phyloP scores from a whole-genome alignment of 2,888 invertebrate species.

The Drosophila testacea region DNA sequence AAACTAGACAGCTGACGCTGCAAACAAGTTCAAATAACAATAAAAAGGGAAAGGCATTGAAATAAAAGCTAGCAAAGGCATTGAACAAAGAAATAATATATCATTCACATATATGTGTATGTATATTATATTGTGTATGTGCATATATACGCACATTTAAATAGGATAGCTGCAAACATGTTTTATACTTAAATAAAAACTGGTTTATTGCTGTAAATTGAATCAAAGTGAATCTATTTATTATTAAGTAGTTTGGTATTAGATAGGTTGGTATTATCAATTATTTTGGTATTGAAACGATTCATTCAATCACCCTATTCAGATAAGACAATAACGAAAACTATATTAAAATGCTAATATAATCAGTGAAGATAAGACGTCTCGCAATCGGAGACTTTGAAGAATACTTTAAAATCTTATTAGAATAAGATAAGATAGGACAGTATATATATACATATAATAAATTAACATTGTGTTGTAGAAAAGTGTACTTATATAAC shows the following conservation, averaged over 20 bases:
- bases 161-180: neutral
- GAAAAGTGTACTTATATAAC: neutral
- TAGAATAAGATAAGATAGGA: neutral
- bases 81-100: slow-evolving; percentile 17
- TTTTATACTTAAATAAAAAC: slow-evolving; percentile 8
- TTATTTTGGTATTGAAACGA: neutral
- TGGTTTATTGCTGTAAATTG: slow-evolving; percentile 11
- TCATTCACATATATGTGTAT: neutral
- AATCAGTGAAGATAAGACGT: slow-evolving; percentile 15
- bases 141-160: neutral
- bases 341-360: neutral
- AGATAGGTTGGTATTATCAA: neutral
- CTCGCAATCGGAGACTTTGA: neutral
- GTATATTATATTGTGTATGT: neutral
- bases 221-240: neutral
- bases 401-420: neutral
- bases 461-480: neutral
- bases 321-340: neutral
- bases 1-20: slow-evolving; percentile 9
- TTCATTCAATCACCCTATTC: no score
- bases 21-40: slow-evolving; percentile 45
- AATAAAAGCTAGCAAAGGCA: slow-evolving; percentile 18
- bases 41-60: slow-evolving; percentile 39
- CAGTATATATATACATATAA: no score
- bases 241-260: no score